These are phyloP conservation scores for Ephestia elutella DNA, from an alignment of 1,140 invertebrate genomes.

Conservation along the genomic window DNA sequence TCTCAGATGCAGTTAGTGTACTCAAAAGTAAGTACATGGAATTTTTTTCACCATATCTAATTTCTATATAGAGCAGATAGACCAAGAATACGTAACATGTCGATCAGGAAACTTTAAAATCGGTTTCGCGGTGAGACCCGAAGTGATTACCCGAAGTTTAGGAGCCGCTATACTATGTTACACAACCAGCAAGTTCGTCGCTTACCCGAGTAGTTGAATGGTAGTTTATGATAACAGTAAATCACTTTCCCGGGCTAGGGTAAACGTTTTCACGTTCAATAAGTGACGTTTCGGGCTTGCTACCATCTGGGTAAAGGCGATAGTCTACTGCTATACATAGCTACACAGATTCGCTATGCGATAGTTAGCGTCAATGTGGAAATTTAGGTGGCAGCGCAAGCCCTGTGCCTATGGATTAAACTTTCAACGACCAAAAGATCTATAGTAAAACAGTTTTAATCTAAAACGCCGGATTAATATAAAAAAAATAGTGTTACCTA, in stretches of 20 bases:
- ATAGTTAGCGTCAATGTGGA: too few relatives aligned
- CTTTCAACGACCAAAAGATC: too few relatives aligned
- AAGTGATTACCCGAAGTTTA: constrained; percentile 1
- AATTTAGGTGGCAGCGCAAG: too few relatives aligned
- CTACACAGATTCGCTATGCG: not conserved
- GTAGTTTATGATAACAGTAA: constrained; percentile 8
- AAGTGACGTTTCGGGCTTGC: not conserved
- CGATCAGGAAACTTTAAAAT: not conserved
- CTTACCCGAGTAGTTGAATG: not conserved
- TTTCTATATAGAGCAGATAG: too few relatives aligned
- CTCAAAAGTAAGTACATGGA: too few relatives aligned
- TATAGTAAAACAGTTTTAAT: too few relatives aligned
- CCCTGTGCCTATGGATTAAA: too few relatives aligned
- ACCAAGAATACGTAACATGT: not conserved
- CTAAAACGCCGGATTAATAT: too few relatives aligned
- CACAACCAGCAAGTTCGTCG: not conserved
- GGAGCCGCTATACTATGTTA: not conserved
- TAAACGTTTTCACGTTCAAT: not conserved
- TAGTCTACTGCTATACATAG: not conserved
- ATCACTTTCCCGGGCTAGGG: constrained; percentile 1
- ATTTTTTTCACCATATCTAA: too few relatives aligned
- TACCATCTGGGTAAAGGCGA: not conserved
- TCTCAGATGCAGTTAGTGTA: too few relatives aligned
- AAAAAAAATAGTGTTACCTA: too few relatives aligned
- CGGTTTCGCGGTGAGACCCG: not conserved